A percentile compares a stretch with the other conserved stretches of the same genome.
Conservation (phyloP, 2,888 invertebrate genomes). For the Bhutanitis thaidina region DNA sequence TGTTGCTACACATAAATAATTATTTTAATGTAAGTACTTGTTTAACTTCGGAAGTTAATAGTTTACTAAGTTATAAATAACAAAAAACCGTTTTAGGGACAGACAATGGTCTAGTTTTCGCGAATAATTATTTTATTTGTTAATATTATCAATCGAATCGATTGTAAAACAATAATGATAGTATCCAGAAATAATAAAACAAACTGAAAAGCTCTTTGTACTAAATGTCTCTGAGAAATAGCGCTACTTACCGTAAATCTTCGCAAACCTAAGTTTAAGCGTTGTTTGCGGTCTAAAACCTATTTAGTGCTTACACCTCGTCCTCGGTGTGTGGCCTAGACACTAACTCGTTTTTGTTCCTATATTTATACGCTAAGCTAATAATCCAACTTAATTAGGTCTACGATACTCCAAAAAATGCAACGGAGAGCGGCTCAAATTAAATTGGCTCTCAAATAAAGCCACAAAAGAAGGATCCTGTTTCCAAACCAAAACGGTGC, state of each 20-base stretch:
- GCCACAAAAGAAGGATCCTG: constrained; percentile 11
- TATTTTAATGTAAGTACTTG: too few species aligned
- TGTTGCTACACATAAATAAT: neutral
- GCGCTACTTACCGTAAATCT: constrained; percentile 24
- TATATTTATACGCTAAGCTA: constrained; percentile 25
- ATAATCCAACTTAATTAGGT: constrained; percentile 17
- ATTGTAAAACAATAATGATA: neutral
- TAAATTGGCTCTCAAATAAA: constrained; percentile 10
- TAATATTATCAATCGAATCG: too few species aligned
- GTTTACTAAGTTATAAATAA: too few species aligned
- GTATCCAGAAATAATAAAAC: neutral
- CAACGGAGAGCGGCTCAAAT: constrained; percentile 8
- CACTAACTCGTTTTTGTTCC: constrained; percentile 21
- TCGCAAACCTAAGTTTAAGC: constrained; percentile 23
- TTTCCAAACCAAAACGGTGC: constrained; percentile 19
- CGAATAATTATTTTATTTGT: too few species aligned
- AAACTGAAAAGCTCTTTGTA: constrained; percentile 10
- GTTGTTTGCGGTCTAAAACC: constrained; percentile 34
- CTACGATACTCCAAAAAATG: constrained; percentile 10
- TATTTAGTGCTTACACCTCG: constrained; percentile 34
- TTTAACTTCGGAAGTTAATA: too few species aligned
- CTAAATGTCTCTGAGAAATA: constrained; percentile 10
- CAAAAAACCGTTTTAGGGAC: too few species aligned
- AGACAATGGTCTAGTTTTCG: too few species aligned
- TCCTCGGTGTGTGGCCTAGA: constrained; percentile 36